These are phyloP conservation scores for Troides aeacus DNA, from an alignment of 2,888 invertebrate species.

Conservation along the genomic window DNA sequence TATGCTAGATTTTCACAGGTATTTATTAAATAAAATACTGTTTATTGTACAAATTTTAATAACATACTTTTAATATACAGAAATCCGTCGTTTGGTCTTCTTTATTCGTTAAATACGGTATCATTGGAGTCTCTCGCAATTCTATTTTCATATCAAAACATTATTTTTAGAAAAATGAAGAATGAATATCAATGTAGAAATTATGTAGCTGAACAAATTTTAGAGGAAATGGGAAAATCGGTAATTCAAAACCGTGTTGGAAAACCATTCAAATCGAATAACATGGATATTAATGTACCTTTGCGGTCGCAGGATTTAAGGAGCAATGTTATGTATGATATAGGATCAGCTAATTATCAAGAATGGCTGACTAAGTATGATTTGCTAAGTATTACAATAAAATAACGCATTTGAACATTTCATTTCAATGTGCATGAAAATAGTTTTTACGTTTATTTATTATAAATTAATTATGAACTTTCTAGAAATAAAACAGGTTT, in stretches of 20 bases:
- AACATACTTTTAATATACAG: too few relatives aligned
- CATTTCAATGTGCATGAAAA: not conserved
- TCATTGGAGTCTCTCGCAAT: too few relatives aligned
- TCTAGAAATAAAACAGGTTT: too few relatives aligned
- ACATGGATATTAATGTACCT: conserved; percentile 36
- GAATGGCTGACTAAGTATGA: conserved; percentile 87
- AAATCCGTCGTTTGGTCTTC: too few relatives aligned
- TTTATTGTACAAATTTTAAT: not conserved
- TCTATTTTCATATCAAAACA: not conserved
- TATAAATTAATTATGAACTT: too few relatives aligned
- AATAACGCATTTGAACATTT: not conserved
- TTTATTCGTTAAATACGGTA: too few relatives aligned
- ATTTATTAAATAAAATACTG: conserved; percentile 31
- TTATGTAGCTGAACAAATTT: conserved; percentile 86
- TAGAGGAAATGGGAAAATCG: conserved; percentile 80
- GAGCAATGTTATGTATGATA: conserved; percentile 78
- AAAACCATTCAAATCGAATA: conserved; percentile 44
- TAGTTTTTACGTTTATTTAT: not conserved
- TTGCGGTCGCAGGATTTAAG: conserved; percentile 59
- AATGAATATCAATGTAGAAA: conserved; percentile 88
- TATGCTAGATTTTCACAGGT: conserved; percentile 86
- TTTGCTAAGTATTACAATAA: not conserved
- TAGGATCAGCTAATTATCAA: conserved; percentile 86
- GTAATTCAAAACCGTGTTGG: conserved; percentile 62
- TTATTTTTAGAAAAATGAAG: conserved; percentile 82